These are phyloP conservation scores for Cynocephalus volans DNA, from an alignment of 2,113 vertebrate species.

Conservation along the genomic window DNA sequence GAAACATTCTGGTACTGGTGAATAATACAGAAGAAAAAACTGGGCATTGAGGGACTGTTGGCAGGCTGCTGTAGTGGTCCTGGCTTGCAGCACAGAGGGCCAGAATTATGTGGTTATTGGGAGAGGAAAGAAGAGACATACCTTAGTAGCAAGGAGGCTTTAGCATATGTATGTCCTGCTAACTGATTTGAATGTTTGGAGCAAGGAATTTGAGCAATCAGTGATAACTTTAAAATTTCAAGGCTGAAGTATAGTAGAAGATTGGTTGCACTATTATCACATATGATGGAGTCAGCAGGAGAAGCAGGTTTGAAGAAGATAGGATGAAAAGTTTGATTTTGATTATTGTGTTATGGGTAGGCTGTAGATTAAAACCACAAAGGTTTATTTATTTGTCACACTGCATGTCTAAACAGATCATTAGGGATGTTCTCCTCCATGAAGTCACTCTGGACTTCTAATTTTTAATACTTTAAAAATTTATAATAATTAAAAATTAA, in stretches of 20 bases:
- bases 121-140: not conserved
- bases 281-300: not conserved
- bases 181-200: not conserved
- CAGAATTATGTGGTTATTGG: not conserved
- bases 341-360: not conserved
- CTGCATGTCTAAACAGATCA: not conserved
- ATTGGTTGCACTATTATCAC: not conserved
- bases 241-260: not conserved
- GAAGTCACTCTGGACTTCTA: not conserved
- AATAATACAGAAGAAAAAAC: not conserved
- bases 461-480: too few species aligned
- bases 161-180: not conserved
- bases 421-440: not conserved
- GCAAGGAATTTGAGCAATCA: not conserved
- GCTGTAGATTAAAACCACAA: not conserved
- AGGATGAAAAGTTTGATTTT: not conserved
- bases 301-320: not conserved
- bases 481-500: too few species aligned
- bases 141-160: not conserved
- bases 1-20: not conserved
- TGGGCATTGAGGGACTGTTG: not conserved
- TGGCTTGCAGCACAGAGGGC: not conserved
- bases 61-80: not conserved
- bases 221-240: not conserved
- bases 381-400: not conserved